Conservation (phyloP, 2,888 invertebrate genomes). For the Drosophila formosana region DNA sequence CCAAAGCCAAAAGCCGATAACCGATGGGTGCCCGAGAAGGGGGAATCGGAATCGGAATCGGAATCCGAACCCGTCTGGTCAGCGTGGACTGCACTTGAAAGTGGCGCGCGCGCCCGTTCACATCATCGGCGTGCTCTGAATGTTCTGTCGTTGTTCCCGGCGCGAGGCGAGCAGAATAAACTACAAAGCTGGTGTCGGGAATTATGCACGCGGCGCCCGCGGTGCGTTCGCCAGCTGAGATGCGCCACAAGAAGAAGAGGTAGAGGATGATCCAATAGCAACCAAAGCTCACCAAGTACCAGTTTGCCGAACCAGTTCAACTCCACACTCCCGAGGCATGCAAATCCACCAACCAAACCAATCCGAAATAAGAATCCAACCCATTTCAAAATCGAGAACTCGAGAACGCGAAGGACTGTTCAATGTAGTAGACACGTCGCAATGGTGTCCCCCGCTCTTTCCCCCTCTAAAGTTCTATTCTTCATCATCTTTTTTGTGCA, state of each 20-base stretch:
- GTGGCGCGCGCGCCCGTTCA: constrained; percentile 67
- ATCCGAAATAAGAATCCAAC: neutral
- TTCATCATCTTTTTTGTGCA: neutral
- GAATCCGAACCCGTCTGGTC: neutral
- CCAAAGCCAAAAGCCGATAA: neutral
- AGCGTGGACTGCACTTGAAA: constrained; percentile 48
- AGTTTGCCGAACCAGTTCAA: constrained; percentile 25
- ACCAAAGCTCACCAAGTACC: neutral
- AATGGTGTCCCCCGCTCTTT: neutral
- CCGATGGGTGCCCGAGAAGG: neutral
- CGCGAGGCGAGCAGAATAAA: constrained; percentile 45
- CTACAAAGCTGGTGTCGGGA: constrained; percentile 74
- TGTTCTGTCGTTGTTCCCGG: constrained; percentile 18
- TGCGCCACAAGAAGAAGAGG: constrained; percentile 84
- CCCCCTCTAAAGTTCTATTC: neutral
- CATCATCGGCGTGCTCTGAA: constrained; percentile 44
- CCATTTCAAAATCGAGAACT: neutral
- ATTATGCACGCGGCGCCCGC: constrained; percentile 79
- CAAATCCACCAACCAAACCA: neutral
- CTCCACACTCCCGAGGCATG: neutral
- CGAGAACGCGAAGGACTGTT: neutral
- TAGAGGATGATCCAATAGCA: constrained; percentile 36
- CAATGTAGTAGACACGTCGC: neutral
- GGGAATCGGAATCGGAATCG: neutral
- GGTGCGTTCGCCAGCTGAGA: constrained; percentile 83